A percentile compares a stretch with the other conserved stretches of the same genome.
Evolutionary conservation across 1,140 invertebrate genomes (phyloP).

Genomic region (Macrosteles quadrilineatus): DNA sequence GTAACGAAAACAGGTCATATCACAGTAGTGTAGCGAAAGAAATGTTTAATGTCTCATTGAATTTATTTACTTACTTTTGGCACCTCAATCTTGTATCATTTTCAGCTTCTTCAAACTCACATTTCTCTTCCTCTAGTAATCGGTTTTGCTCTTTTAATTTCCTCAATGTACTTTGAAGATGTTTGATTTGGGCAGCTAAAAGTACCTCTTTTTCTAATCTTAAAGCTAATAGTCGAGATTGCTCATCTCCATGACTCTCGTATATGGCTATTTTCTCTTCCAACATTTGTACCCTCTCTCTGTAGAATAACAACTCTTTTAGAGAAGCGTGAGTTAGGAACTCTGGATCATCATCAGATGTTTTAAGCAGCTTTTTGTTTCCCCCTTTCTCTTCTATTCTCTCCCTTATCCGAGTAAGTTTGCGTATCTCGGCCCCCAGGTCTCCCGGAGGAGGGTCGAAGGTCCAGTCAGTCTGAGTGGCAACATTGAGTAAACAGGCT

Average conservation of each 20-base stretch:
- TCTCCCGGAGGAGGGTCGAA: constrained; percentile 34
- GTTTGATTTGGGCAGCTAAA: constrained; percentile 43
- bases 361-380: constrained; percentile 27
- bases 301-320: constrained; percentile 40
- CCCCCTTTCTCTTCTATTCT: constrained; percentile 45
- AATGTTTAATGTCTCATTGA: no score
- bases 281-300: constrained; percentile 39
- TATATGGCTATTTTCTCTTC: constrained; percentile 43
- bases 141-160: constrained; percentile 46
- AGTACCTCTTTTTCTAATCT: constrained; percentile 39
- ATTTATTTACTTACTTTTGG: constrained; percentile 52
- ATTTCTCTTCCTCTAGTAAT: constrained; percentile 50
- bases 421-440: constrained; percentile 44
- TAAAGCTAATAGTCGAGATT: constrained; percentile 34
- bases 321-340: constrained; percentile 23
- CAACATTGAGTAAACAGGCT: constrained; percentile 38
- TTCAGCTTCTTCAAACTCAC: constrained; percentile 53
- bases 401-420: constrained; percentile 44
- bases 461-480: constrained; percentile 46
- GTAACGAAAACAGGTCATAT: no score
- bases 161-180: constrained; percentile 43
- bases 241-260: constrained; percentile 38
- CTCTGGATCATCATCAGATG: constrained; percentile 11
- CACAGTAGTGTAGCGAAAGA: no score
- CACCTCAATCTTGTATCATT: constrained; percentile 52